Conservation (phyloP, 2,113 vertebrate genomes). For the Oreochromis niloticus region DNA sequence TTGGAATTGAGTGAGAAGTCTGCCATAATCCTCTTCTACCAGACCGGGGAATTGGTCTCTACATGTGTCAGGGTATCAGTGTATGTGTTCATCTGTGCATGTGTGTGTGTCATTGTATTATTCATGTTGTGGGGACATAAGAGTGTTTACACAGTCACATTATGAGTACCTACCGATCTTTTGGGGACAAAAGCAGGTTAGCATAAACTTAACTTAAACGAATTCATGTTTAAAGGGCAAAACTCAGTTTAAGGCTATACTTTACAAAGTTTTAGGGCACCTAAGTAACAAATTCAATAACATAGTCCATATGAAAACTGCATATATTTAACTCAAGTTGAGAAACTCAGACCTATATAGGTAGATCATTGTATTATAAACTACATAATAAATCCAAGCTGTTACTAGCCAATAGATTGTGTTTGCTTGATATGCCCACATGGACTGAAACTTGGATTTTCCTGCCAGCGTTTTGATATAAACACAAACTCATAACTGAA, state of each 20-base stretch:
- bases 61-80: background rate
- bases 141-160: background rate
- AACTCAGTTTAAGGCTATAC: background rate
- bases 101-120: background rate
- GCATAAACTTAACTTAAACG: background rate
- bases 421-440: background rate
- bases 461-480: background rate
- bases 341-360: background rate
- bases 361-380: background rate
- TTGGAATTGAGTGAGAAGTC: conserved; percentile 19
- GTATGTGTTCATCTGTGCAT: background rate
- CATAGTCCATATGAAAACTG: background rate
- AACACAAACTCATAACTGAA: background rate
- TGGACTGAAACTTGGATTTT: background rate
- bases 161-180: background rate
- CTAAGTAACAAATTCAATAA: background rate
- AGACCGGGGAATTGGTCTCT: conserved; percentile 8
- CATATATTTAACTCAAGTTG: background rate
- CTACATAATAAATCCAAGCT: background rate
- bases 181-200: background rate
- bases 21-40: conserved; percentile 11
- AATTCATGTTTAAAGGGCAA: background rate
- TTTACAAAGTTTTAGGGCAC: background rate
- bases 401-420: background rate
- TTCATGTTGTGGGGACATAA: background rate